Conservation (phyloP, 2,113 vertebrate species). For the Microtus pennsylvanicus region DNA sequence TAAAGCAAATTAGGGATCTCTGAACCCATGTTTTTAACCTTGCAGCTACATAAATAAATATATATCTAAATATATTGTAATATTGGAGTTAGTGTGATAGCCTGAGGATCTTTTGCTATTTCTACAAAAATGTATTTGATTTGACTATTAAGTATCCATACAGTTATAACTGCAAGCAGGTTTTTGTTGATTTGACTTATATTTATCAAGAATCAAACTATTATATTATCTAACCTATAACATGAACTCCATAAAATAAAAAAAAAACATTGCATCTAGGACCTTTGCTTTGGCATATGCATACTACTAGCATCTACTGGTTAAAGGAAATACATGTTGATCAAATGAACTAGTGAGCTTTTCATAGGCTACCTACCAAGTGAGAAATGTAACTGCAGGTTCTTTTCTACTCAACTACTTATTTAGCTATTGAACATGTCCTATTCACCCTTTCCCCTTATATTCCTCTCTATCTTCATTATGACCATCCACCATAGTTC, state of each 20-base stretch:
- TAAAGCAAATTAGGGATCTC: neutral
- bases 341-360: neutral
- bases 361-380: neutral
- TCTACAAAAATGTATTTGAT: neutral
- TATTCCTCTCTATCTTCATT: neutral
- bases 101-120: neutral
- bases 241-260: neutral
- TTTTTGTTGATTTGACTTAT: neutral
- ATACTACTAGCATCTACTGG: constrained; percentile 52
- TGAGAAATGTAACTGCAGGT: neutral
- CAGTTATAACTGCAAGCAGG: neutral
- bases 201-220: neutral
- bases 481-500: neutral
- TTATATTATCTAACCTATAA: neutral
- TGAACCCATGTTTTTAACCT: neutral
- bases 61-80: neutral
- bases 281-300: neutral
- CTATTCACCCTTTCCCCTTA: no score
- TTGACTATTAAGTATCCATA: neutral
- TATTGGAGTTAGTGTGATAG: neutral
- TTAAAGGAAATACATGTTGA: neutral
- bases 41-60: neutral
- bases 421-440: neutral
- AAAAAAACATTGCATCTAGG: neutral
- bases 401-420: neutral